phyloP scores from a whole-genome alignment of 2,797 vertebrate species.

The Etheostoma perlongum region DNA sequence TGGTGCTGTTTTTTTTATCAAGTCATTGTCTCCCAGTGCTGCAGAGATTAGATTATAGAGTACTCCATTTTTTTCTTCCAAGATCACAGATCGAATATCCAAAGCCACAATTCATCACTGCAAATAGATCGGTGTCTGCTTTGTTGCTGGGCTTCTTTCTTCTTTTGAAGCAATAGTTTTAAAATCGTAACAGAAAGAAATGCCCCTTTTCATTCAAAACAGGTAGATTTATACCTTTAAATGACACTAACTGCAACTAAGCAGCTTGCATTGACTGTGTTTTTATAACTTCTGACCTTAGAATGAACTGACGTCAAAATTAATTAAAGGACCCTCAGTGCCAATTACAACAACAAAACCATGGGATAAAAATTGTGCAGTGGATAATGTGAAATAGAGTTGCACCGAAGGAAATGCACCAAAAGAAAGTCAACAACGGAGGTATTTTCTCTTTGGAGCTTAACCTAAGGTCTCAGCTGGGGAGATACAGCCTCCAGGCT shows the following conservation, averaged over 20 bases:
- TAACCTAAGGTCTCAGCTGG: slow-evolving; percentile 76
- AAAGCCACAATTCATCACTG: slow-evolving; percentile 29
- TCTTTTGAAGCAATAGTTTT: slow-evolving; percentile 1
- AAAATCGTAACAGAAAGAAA: neutral
- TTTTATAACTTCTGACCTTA: slow-evolving; percentile 67
- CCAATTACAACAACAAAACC: slow-evolving; percentile 63
- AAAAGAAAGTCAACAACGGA: slow-evolving; percentile 57
- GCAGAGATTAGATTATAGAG: slow-evolving; percentile 19
- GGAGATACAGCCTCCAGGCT: slow-evolving; percentile 68
- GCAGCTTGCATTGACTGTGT: slow-evolving; percentile 37
- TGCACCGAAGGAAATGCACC: slow-evolving; percentile 46
- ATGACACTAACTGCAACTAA: slow-evolving; percentile 19
- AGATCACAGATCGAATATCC: slow-evolving; percentile 19
- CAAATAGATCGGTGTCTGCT: slow-evolving; percentile 30
- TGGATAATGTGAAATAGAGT: slow-evolving; percentile 42
- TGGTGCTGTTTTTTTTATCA: slow-evolving; percentile 24
- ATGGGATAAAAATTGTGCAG: slow-evolving; percentile 46
- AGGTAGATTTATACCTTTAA: slow-evolving; percentile 18
- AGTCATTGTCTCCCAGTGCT: slow-evolving; percentile 22
- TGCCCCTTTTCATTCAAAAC: slow-evolving; percentile 1
- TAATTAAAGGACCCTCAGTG: slow-evolving; percentile 49
- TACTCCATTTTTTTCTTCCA: neutral
- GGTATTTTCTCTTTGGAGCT: slow-evolving; percentile 71
- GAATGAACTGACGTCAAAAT: slow-evolving; percentile 53
- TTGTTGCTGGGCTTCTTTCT: slow-evolving; percentile 9